phyloP scores from a whole-genome alignment of 1,140 invertebrate species.

The Arctopsyche grandis region DNA sequence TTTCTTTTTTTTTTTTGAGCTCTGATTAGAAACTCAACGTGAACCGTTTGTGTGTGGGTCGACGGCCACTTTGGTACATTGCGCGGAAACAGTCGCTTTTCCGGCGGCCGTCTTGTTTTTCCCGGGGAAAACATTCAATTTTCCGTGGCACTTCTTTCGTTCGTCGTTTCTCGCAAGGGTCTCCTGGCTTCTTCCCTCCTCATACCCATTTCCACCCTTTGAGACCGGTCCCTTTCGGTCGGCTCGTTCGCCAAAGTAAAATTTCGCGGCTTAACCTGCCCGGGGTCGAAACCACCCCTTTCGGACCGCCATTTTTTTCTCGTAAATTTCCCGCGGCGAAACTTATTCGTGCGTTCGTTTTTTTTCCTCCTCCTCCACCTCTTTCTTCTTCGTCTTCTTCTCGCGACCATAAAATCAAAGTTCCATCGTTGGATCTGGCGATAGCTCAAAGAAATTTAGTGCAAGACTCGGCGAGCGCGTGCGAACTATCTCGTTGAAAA shows the following conservation, averaged over 20 bases:
- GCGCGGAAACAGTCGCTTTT: constrained; percentile 4
- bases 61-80: constrained; percentile 2
- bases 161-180: constrained; percentile 3
- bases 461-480: background rate
- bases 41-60: background rate
- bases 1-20: too few relatives aligned
- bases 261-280: constrained; percentile 23
- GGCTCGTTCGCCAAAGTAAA: constrained; percentile 3
- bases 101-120: constrained; percentile 1
- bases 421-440: background rate
- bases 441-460: constrained; percentile 25
- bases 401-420: constrained; percentile 26
- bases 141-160: constrained; percentile 10
- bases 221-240: constrained; percentile 21
- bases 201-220: background rate
- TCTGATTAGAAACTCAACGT: too few relatives aligned
- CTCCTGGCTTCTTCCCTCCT: background rate
- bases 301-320: background rate
- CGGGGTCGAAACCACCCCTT: background rate
- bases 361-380: background rate
- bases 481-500: constrained; percentile 26
- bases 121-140: constrained; percentile 24
- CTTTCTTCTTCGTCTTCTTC: background rate
- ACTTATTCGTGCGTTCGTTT: background rate
- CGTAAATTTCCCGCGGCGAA: constrained; percentile 13